These are phyloP conservation scores for Myodes glareolus DNA, from an alignment of 2,113 vertebrate genomes.

Conservation along the genomic window DNA sequence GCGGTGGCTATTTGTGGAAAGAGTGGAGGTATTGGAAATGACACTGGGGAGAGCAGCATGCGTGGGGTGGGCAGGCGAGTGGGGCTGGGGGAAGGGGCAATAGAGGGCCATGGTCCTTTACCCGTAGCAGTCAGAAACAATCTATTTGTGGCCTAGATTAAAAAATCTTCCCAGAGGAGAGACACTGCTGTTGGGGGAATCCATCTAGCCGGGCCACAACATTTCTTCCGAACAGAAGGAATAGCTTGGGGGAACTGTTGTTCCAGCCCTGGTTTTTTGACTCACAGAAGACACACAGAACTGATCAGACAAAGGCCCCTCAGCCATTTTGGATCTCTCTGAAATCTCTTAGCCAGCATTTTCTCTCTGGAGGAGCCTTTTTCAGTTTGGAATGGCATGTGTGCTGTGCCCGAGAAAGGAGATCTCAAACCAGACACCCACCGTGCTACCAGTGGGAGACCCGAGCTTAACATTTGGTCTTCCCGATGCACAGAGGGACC, in stretches of 20 bases:
- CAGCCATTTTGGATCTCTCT: not conserved
- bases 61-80: not conserved
- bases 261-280: not conserved
- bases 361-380: not conserved
- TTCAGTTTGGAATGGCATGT: not conserved
- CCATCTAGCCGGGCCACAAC: not conserved
- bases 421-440: not conserved
- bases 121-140: constrained; percentile 20
- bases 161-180: not conserved
- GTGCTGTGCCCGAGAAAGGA: not conserved
- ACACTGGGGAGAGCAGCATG: not conserved
- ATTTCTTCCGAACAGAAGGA: constrained; percentile 18
- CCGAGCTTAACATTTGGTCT: not conserved
- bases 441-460: accelerated
- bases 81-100: no score
- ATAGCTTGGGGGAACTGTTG: not conserved
- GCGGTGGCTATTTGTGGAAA: constrained; percentile 63
- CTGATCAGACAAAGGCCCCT: not conserved
- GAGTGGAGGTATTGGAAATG: constrained; percentile 31
- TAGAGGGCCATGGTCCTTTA: not conserved
- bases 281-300: not conserved
- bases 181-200: not conserved
- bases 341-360: not conserved
- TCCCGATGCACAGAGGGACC: not conserved
- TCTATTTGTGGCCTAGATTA: not conserved